phyloP scores from a whole-genome alignment of 1,140 invertebrate species.

The Acromyrmex charruanus region DNA sequence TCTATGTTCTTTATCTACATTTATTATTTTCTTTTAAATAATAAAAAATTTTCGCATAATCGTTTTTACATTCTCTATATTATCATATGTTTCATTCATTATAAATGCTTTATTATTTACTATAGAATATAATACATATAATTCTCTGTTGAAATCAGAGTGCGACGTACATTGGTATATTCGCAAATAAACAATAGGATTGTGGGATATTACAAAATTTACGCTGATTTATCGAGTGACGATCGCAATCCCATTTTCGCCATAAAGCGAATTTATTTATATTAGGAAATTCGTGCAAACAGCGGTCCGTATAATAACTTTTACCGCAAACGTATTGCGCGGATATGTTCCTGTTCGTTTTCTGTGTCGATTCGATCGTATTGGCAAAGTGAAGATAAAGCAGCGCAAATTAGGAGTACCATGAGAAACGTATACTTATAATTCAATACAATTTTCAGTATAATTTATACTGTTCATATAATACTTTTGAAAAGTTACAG shows the following conservation, averaged over 20 bases:
- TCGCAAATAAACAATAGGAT: slow-evolving; percentile 41
- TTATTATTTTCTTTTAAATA: not conserved
- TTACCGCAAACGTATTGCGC: slow-evolving; percentile 1
- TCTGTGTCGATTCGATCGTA: slow-evolving; percentile 6
- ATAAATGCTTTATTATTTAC: not conserved
- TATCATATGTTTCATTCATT: not conserved
- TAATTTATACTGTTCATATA: slow-evolving; percentile 12
- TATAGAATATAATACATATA: not conserved
- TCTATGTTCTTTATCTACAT: not conserved
- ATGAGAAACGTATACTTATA: not conserved
- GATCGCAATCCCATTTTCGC: not conserved
- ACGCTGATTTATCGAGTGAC: slow-evolving; percentile 14
- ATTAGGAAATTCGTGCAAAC: slow-evolving; percentile 21
- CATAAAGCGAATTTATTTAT: slow-evolving; percentile 33
- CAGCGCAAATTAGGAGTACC: slow-evolving; percentile 2
- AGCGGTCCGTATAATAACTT: not conserved
- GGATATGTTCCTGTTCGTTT: slow-evolving; percentile 7
- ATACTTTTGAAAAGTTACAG: not conserved
- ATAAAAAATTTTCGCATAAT: slow-evolving; percentile 5
- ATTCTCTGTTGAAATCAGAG: slow-evolving; percentile 7
- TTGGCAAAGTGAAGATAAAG: slow-evolving; percentile 40
- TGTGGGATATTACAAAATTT: slow-evolving; percentile 16
- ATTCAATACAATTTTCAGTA: slow-evolving; percentile 5
- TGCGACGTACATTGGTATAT: not conserved
- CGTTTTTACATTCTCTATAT: not conserved